Evolutionary conservation across 1,140 invertebrate genomes (phyloP), one percentile per base, ranked within the genome.

Genomic region (Pseudobourletiella spinata): DNA sequence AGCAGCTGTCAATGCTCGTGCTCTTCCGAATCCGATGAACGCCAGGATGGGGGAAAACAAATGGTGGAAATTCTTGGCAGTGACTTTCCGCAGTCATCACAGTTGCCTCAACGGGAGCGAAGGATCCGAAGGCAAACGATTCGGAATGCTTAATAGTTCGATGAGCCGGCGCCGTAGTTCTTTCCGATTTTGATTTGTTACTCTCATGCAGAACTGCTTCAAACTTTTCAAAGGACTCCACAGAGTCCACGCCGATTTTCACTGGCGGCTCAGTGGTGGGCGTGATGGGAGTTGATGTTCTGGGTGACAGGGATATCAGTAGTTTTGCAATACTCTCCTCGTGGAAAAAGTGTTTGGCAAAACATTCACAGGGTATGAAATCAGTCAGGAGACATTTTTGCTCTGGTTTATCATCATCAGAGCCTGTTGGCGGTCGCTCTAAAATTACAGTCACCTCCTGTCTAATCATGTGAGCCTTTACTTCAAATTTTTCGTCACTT

Each of bases 1-100:
- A 28, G 26, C 61, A 63, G 28, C 61, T 63, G 54, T 63, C 61
- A 1, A 43, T 43, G 25, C 42, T 48, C 3, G 42, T 20, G 32
- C 54, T 43, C 28, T 55, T 57, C 44, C 55, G 28, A 16, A 61
- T 25, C 3, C n/a, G 30, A 57, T 39, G 4, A 6, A 26, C 22
- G 4, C 6, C 6, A 6, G 50, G 50, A 28, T 22, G 8, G 20
- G 50, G 16, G 30, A 54, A 54, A 14, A 26, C 22, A 22, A 54
- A 54, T 11, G 16, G 16, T 15, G 46, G 46, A 22, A 18, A 48
- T 20, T 20, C 24, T 20, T 48, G 16, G 22, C 46, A 48, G 11
- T 48, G 16, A 25, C 46, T 22, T 20, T 48, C 16, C 11, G 11
- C 46, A 20, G 46, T 11, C 22, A 25, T 15, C 6, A 25, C 46